A percentile compares a stretch with the other conserved stretches of the same genome.
phyloP scores from a whole-genome alignment of 2,797 vertebrate species.

The Chromobotia macracanthus region DNA sequence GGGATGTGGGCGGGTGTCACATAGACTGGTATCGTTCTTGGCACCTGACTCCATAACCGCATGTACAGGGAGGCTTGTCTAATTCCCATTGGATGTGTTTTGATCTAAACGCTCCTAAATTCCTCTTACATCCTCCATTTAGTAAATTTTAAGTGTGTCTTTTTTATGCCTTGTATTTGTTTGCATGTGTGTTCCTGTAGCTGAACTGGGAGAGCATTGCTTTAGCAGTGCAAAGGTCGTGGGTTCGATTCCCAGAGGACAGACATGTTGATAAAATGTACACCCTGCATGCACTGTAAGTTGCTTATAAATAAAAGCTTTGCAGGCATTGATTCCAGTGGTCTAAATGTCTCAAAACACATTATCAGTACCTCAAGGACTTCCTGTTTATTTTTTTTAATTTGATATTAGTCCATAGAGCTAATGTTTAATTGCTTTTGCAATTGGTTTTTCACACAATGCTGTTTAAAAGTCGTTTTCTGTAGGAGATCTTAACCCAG shows the following conservation, averaged over 20 bases:
- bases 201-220: no score
- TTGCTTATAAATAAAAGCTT: background rate
- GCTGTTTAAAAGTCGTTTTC: background rate
- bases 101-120: background rate
- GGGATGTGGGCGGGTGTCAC: slow-evolving; percentile 61
- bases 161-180: background rate
- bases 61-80: slow-evolving; percentile 46
- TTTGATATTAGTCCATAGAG: background rate
- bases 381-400: background rate
- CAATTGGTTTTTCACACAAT: background rate
- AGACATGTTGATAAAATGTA: no score
- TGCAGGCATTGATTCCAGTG: background rate
- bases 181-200: background rate
- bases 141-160: background rate
- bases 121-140: background rate
- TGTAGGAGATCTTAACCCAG: background rate
- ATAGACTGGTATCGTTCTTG: slow-evolving; percentile 52
- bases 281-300: no score
- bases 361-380: background rate
- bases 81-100: slow-evolving; percentile 31
- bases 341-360: background rate
- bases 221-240: no score
- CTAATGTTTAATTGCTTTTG: background rate
- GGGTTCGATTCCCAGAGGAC: no score
- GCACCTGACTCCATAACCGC: slow-evolving; percentile 50